These are phyloP conservation scores for Dolichomitus sp. DNA, from an alignment of 2,888 invertebrate genomes.

Conservation along the genomic window DNA sequence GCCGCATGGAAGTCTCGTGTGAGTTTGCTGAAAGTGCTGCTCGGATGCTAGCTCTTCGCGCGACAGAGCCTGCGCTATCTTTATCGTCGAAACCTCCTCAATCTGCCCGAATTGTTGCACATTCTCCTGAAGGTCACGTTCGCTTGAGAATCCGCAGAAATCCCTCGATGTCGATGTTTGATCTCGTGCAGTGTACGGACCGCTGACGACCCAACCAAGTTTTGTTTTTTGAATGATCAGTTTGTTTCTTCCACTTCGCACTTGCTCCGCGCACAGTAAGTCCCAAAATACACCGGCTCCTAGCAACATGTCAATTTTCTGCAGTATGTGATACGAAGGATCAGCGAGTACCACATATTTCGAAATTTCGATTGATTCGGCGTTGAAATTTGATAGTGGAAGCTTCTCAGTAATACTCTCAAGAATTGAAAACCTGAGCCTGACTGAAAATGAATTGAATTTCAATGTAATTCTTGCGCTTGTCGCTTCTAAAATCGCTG, in stretches of 20 bases:
- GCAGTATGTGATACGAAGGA: background rate
- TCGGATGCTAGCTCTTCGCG: too few relatives aligned
- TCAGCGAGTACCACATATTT: background rate
- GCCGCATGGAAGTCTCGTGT: too few relatives aligned
- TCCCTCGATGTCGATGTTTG: background rate
- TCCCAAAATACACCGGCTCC: conserved; percentile 1
- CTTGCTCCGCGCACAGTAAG: background rate
- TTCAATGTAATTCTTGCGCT: background rate
- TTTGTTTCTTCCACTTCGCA: background rate
- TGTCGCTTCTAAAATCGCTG: background rate
- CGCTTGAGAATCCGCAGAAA: background rate
- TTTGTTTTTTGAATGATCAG: too few relatives aligned
- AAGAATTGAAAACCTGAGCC: background rate
- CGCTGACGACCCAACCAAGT: background rate
- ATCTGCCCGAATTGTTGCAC: background rate
- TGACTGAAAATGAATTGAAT: background rate
- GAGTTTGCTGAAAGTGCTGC: too few relatives aligned
- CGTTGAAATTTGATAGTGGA: background rate
- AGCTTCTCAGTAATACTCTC: background rate
- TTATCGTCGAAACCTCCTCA: background rate
- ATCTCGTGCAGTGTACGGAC: background rate
- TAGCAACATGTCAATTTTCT: background rate
- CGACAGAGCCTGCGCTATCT: background rate
- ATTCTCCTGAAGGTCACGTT: conserved; percentile 4
- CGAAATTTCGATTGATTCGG: background rate